phyloP scores from a whole-genome alignment of 1,140 invertebrate species.

The Heliconius hewitsoni region DNA sequence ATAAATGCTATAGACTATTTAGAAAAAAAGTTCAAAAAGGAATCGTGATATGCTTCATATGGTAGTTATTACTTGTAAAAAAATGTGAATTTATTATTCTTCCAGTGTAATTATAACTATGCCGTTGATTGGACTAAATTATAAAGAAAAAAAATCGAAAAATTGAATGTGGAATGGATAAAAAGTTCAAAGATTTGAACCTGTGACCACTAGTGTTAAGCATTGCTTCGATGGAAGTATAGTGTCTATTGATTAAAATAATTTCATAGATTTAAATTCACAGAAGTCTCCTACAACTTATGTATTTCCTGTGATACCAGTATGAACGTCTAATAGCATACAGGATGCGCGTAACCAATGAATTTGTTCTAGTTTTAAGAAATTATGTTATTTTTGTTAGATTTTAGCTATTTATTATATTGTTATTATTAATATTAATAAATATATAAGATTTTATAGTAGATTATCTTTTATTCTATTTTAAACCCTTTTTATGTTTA shows the following conservation, averaged over 20 bases:
- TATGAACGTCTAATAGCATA: not conserved
- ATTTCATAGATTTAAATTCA: not conserved
- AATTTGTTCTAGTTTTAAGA: not conserved
- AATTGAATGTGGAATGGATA: too few relatives aligned
- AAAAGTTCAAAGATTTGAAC: not conserved
- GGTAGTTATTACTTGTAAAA: too few relatives aligned
- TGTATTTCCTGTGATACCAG: not conserved
- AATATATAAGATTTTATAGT: not conserved
- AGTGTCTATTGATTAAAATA: not conserved
- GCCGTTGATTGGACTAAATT: too few relatives aligned
- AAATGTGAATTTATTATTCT: too few relatives aligned
- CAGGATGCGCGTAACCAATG: not conserved
- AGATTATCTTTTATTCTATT: not conserved
- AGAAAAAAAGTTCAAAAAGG: not conserved
- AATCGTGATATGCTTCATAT: not conserved
- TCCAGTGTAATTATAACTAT: not conserved
- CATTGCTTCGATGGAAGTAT: not conserved
- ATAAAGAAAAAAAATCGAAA: too few relatives aligned
- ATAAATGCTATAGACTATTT: constrained; percentile 1
- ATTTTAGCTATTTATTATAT: not conserved
- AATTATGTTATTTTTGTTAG: not conserved
- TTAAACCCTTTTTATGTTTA: too few relatives aligned
- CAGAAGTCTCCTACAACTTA: not conserved
- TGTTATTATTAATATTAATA: not conserved
- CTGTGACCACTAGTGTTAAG: not conserved